A percentile compares a stretch with the other conserved stretches of the same genome.
Conservation (phyloP, 2,113 vertebrate species). For the Mesocricetus auratus region DNA sequence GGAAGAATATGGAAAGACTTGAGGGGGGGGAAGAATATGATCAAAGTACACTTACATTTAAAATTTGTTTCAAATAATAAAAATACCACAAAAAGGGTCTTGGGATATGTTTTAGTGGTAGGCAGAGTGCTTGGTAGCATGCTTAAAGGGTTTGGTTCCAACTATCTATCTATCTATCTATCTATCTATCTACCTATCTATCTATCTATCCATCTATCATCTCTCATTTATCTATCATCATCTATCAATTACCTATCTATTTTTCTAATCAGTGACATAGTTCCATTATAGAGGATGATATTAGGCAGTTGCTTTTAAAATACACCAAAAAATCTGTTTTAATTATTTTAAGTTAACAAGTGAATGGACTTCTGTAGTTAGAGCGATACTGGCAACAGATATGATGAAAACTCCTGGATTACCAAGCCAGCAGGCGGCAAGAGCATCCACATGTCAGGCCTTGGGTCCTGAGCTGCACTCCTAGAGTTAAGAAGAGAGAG, state of each 20-base stretch:
- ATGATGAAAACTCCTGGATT: neutral
- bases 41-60: neutral
- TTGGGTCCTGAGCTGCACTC: neutral
- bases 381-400: neutral
- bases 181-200: neutral
- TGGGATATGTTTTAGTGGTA: neutral
- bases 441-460: too few species aligned
- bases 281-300: neutral
- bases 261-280: neutral
- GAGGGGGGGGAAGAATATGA: neutral
- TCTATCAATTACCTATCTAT: neutral
- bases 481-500: neutral
- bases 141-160: neutral
- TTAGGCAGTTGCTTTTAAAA: constrained; percentile 5
- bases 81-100: neutral
- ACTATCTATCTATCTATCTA: neutral
- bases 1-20: neutral
- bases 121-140: neutral
- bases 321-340: neutral
- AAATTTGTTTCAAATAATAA: neutral
- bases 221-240: neutral
- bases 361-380: neutral
- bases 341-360: neutral
- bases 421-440: neutral
- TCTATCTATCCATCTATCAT: neutral